Percentiles rank a stretch among this genome's conserved stretches.
These are phyloP conservation scores for Euphysa ruthae DNA, from an alignment of 30 jellyfish, hydroid and myxozoan species.

Conservation along the genomic window DNA sequence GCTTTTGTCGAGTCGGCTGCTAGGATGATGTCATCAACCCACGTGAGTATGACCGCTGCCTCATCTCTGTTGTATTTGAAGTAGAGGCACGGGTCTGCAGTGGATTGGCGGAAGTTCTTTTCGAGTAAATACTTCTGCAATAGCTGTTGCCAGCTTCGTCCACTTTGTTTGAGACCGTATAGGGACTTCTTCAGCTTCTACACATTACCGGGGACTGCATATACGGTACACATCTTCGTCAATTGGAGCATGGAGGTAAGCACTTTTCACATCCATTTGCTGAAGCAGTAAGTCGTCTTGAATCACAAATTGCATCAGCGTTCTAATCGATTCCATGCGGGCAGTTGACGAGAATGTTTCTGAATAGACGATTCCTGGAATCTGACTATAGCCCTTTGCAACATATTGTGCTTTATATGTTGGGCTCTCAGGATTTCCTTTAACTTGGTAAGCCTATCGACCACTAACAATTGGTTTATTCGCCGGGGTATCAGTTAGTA, in stretches of 20 bases:
- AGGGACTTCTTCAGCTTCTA: constrained; percentile 48
- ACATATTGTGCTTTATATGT: constrained; percentile 32
- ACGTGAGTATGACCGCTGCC: background rate
- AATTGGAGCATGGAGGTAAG: constrained; percentile 46
- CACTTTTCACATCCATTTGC: constrained; percentile 50
- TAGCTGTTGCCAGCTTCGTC: constrained; percentile 31
- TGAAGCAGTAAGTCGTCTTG: constrained; percentile 14
- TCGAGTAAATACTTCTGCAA: constrained; percentile 10
- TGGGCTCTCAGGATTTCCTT: constrained; percentile 20
- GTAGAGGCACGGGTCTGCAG: constrained; percentile 48
- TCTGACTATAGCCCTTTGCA: constrained; percentile 8
- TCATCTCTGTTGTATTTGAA: background rate
- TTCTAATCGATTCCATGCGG: constrained; percentile 27
- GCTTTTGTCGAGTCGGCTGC: constrained; percentile 11
- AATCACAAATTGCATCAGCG: constrained; percentile 14
- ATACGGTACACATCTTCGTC: constrained; percentile 21
- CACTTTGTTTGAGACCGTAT: constrained; percentile 58
- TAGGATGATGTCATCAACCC: constrained; percentile 37
- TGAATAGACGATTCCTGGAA: constrained; percentile 1
- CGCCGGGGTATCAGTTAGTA: background rate
- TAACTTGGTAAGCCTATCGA: constrained; percentile 29
- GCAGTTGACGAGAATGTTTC: constrained; percentile 38
- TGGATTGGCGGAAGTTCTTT: background rate
- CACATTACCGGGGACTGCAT: constrained; percentile 10
- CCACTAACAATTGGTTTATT: constrained; percentile 44